Evolutionary conservation across 2,113 vertebrate species (phyloP).

Genomic region (Muntiacus reevesi): DNA sequence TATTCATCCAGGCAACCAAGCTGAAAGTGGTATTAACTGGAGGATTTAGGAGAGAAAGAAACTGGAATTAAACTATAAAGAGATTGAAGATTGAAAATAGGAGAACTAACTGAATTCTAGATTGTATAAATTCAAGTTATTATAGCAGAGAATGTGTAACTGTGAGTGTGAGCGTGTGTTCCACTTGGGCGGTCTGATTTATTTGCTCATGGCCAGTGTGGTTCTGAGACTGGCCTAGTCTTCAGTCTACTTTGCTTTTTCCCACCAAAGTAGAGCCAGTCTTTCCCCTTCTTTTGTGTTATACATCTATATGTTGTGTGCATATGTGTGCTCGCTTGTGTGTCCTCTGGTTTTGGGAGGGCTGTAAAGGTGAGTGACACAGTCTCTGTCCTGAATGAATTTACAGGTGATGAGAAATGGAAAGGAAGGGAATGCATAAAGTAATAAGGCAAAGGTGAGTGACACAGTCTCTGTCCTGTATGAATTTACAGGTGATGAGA

Average conservation of each 20-base stretch:
- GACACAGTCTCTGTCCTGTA: neutral
- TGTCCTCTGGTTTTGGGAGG: neutral
- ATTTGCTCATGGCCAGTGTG: neutral
- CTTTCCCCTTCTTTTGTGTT: neutral
- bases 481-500: neutral
- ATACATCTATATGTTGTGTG: neutral
- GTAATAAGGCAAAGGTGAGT: neutral
- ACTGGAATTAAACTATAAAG: constrained; percentile 57
- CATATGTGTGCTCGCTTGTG: neutral
- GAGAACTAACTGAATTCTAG: constrained; percentile 25
- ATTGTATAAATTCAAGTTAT: constrained; percentile 55
- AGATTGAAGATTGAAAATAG: constrained; percentile 31
- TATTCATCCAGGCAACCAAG: constrained; percentile 71
- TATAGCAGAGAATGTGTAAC: constrained; percentile 13
- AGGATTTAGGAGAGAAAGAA: constrained; percentile 52
- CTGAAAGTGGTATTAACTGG: constrained; percentile 65
- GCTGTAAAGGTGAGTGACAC: neutral
- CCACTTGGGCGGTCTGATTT: constrained; percentile 16
- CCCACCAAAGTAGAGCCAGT: neutral
- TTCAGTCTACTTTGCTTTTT: neutral
- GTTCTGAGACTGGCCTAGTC: neutral
- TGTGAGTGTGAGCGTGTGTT: constrained; percentile 16
- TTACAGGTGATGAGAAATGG: neutral
- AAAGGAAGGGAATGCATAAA: neutral
- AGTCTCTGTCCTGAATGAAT: neutral